Percentiles rank a stretch among this genome's conserved stretches.
Conservation (phyloP, 2,113 vertebrate genomes). For the Passer montanus region DNA sequence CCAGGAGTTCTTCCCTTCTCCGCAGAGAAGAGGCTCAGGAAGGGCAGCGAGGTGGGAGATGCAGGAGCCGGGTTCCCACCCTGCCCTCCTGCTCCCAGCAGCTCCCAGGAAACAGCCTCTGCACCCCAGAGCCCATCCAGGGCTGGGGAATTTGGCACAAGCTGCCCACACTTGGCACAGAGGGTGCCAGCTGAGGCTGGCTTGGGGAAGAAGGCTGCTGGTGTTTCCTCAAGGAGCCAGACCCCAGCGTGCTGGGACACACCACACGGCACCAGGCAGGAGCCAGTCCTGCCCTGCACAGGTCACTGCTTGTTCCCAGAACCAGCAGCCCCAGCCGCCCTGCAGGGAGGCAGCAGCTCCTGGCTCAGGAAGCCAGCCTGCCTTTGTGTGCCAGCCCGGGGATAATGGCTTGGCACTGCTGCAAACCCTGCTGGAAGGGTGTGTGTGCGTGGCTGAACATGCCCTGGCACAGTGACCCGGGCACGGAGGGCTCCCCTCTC, state of each 20-base stretch:
- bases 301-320: background rate
- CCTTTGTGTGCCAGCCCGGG: background rate
- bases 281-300: background rate
- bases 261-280: background rate
- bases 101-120: background rate
- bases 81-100: background rate
- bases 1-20: background rate
- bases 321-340: fast-evolving
- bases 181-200: background rate
- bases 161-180: background rate
- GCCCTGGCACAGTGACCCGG: fast-evolving
- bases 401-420: background rate
- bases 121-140: background rate
- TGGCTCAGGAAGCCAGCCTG: fast-evolving
- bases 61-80: background rate
- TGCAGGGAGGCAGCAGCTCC: background rate
- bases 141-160: background rate
- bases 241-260: background rate
- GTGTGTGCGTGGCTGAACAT: background rate
- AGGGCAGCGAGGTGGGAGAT: background rate
- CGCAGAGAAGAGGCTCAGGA: fast-evolving
- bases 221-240: background rate
- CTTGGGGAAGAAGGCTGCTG: background rate
- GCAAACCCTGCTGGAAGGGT: background rate
- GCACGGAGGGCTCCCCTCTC: background rate